phyloP scores from a whole-genome alignment of 2,888 invertebrate genomes.

The Tenthredo distinguenda region DNA sequence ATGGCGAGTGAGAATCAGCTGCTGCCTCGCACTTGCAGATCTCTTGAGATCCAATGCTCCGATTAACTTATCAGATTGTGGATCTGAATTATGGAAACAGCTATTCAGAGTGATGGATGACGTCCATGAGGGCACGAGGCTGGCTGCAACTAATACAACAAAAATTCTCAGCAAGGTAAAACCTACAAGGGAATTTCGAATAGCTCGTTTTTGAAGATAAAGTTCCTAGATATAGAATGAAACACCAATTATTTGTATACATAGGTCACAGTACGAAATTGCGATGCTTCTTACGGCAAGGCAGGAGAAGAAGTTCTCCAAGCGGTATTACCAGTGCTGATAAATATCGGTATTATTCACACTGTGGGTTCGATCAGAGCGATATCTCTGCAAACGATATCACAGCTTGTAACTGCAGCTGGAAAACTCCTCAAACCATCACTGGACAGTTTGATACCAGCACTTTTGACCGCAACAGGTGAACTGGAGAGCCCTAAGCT shows the following conservation, averaged over 20 bases:
- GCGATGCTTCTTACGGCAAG: slow-evolving; percentile 86
- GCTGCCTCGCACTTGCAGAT: slow-evolving; percentile 93
- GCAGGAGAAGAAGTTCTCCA: slow-evolving; percentile 86
- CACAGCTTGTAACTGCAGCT: slow-evolving; percentile 91
- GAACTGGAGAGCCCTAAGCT: slow-evolving; percentile 90
- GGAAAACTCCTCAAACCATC: slow-evolving; percentile 90
- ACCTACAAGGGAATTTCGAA: neutral
- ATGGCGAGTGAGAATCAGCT: slow-evolving; percentile 95
- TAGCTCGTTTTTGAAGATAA: neutral
- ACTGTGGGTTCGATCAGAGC: slow-evolving; percentile 89
- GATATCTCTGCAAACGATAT: slow-evolving; percentile 91
- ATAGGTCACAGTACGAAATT: slow-evolving; percentile 77
- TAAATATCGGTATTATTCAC: slow-evolving; percentile 90
- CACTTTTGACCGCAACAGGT: slow-evolving; percentile 91
- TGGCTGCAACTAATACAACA: slow-evolving; percentile 87
- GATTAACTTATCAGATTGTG: slow-evolving; percentile 76
- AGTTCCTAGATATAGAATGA: neutral
- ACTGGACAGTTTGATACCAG: slow-evolving; percentile 89
- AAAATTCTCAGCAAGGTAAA: slow-evolving; percentile 87
- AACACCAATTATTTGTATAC: slow-evolving; percentile 5
- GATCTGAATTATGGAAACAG: slow-evolving; percentile 86
- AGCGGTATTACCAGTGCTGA: slow-evolving; percentile 88
- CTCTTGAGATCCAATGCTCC: slow-evolving; percentile 80
- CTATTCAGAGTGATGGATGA: slow-evolving; percentile 96
- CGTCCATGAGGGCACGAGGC: slow-evolving; percentile 92